A percentile compares a stretch with the other conserved stretches of the same genome.
These are phyloP conservation scores for Indicator maculatus DNA, from an alignment of 2,113 vertebrate genomes.

Conservation along the genomic window DNA sequence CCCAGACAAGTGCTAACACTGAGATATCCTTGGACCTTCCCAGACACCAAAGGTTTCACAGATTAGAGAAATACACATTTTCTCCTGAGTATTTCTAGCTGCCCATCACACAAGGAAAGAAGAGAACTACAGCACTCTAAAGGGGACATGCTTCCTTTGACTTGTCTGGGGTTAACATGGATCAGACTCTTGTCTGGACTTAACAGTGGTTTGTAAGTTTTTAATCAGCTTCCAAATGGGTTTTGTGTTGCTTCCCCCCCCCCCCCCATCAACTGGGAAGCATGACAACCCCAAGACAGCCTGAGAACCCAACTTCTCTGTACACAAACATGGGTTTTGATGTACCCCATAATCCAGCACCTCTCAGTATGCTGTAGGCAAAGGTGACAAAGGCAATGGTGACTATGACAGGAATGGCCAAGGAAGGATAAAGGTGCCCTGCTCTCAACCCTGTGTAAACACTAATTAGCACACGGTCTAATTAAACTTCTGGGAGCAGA, in stretches of 20 bases:
- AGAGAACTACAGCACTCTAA: not conserved
- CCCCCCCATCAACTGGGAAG: not conserved
- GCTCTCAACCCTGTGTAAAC: rapidly evolving
- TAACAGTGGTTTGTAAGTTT: not conserved
- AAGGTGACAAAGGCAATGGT: rapidly evolving
- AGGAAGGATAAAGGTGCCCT: not conserved
- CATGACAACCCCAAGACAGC: not conserved
- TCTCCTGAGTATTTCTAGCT: not conserved
- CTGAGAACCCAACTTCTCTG: not conserved
- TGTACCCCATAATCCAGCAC: not conserved
- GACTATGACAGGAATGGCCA: not conserved
- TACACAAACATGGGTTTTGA: not conserved
- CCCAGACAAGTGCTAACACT: not conserved
- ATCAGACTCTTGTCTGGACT: not conserved
- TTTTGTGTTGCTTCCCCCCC: not conserved
- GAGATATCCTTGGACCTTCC: not conserved
- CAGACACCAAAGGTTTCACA: not conserved
- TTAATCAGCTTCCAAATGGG: not conserved
- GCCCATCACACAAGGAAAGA: not conserved
- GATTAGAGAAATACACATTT: not conserved
- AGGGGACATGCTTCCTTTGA: not conserved
- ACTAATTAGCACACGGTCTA: rapidly evolving
- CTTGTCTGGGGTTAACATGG: not conserved
- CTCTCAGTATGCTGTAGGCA: not conserved
- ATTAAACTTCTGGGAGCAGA: not conserved